Conservation (phyloP, 2,113 vertebrate genomes). For the Dasyurus viverrinus region DNA sequence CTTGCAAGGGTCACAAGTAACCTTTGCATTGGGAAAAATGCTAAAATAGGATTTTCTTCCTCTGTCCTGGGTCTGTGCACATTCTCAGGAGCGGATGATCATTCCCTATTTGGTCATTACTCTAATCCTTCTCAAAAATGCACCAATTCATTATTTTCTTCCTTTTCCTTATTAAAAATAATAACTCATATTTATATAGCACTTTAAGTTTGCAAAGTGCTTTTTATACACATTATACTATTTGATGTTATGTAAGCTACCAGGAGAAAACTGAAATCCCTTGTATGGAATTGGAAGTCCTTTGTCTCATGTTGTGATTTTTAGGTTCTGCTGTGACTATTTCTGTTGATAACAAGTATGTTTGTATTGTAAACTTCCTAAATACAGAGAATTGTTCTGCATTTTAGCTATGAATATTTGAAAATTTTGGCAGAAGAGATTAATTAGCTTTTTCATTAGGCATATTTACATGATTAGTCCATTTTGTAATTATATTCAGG, state of each 20-base stretch:
- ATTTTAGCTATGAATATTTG: conserved; percentile 32
- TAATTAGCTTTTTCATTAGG: conserved; percentile 55
- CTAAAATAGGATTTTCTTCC: background rate
- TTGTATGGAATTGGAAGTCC: background rate
- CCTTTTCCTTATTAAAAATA: background rate
- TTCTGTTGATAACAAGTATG: background rate
- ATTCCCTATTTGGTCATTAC: background rate
- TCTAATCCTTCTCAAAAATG: background rate
- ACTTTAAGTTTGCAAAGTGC: background rate
- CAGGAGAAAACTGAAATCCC: fast-evolving
- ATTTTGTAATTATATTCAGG: conserved; percentile 15
- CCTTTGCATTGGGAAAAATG: background rate
- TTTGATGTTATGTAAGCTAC: background rate
- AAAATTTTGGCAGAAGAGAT: conserved; percentile 35
- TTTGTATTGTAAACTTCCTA: conserved; percentile 11
- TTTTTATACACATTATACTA: background rate
- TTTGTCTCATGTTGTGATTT: background rate
- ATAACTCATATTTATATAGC: background rate
- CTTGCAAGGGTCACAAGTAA: background rate
- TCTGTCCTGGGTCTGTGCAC: background rate
- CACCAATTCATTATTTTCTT: background rate
- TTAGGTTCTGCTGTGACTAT: background rate
- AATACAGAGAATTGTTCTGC: conserved; percentile 1
- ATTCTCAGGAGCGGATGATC: background rate
- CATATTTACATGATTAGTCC: conserved; percentile 54